Evolutionary conservation across 2,113 vertebrate genomes (phyloP).

Genomic region (Anarhynchus alexandrinus): DNA sequence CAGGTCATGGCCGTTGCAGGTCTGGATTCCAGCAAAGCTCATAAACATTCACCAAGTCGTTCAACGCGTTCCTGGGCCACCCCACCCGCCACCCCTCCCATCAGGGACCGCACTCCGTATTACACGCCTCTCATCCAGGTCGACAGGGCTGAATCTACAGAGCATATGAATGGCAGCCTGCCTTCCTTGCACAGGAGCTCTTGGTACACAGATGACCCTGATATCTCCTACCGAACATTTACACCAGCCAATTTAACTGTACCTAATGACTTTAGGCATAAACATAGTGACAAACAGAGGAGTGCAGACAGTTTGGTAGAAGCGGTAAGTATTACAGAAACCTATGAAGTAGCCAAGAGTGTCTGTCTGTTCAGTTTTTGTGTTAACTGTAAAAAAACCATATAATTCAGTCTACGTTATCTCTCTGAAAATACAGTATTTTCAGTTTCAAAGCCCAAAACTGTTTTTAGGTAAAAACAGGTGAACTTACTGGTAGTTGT

Average conservation of each 20-base stretch:
- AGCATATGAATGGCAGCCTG: slow-evolving; percentile 84
- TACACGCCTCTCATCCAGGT: slow-evolving; percentile 96
- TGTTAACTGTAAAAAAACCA: neutral
- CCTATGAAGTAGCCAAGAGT: neutral
- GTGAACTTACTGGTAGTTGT: neutral
- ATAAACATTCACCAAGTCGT: slow-evolving; percentile 90
- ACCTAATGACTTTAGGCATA: slow-evolving; percentile 86
- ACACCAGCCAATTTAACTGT: slow-evolving; percentile 92
- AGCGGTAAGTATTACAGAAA: slow-evolving; percentile 81
- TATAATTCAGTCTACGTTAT: accelerated
- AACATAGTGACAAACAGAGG: slow-evolving; percentile 94
- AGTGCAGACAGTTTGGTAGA: slow-evolving; percentile 97
- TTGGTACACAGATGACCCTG: slow-evolving; percentile 95
- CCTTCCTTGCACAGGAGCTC: slow-evolving; percentile 91
- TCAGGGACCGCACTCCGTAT: slow-evolving; percentile 85
- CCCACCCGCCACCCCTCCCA: slow-evolving; percentile 89
- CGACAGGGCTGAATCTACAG: slow-evolving; percentile 83
- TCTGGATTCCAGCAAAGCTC: slow-evolving; percentile 92
- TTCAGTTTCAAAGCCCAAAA: neutral
- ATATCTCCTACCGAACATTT: slow-evolving; percentile 87
- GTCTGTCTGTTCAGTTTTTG: neutral
- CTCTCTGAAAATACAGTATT: neutral
- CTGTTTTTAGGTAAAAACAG: neutral
- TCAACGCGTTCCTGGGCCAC: slow-evolving; percentile 96
- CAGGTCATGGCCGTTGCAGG: slow-evolving; percentile 99